phyloP scores from a whole-genome alignment of 2,113 vertebrate genomes.

The Nettapus auritus region DNA sequence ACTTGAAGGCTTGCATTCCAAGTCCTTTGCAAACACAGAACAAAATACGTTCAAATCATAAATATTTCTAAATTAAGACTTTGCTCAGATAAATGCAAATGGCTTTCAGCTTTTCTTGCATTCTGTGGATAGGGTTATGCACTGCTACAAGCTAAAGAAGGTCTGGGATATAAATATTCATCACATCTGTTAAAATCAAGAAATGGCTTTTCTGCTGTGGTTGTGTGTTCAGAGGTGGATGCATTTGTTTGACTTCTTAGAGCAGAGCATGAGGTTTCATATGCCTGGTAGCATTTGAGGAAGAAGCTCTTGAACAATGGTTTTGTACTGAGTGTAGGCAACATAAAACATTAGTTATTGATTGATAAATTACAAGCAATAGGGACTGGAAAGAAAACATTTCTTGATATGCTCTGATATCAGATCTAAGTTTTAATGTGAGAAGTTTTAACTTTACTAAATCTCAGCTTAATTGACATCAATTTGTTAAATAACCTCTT shows the following conservation, averaged over 20 bases:
- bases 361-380: neutral
- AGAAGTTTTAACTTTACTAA: neutral
- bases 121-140: neutral
- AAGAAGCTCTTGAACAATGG: neutral
- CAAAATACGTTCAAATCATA: neutral
- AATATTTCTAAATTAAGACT: neutral
- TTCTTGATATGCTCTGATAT: neutral
- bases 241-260: neutral
- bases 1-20: neutral
- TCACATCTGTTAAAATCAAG: neutral
- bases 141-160: neutral
- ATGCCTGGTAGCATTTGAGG: neutral
- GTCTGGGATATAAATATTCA: neutral
- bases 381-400: neutral
- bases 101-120: neutral
- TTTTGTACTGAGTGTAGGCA: neutral
- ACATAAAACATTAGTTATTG: neutral
- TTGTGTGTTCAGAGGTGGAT: neutral
- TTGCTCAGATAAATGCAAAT: neutral
- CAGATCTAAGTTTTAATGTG: neutral
- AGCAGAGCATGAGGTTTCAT: neutral
- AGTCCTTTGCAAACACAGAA: neutral
- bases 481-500: fast-evolving
- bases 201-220: neutral
- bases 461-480: neutral